Conservation (phyloP, 2,113 vertebrate genomes). For the Eretmochelys imbricata region DNA sequence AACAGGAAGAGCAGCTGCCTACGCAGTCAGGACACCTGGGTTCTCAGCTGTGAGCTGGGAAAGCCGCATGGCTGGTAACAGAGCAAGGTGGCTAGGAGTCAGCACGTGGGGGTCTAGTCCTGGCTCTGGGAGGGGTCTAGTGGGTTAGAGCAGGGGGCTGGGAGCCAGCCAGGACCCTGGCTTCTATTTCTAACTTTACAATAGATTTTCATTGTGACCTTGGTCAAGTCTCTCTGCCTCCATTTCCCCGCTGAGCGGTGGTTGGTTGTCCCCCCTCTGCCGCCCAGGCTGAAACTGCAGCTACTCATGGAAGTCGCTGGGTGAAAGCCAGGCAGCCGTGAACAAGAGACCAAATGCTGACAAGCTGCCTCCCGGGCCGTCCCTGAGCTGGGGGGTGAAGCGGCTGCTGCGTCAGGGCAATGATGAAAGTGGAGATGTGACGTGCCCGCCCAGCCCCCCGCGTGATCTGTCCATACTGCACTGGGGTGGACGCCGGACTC, state of each 20-base stretch:
- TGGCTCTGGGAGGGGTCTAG: background rate
- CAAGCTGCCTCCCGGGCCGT: too few species aligned
- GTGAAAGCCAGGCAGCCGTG: background rate
- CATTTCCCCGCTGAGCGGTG: background rate
- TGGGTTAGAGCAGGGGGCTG: background rate
- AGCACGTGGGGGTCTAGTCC: background rate
- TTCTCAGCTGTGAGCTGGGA: background rate
- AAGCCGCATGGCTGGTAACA: background rate
- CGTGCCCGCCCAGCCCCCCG: background rate
- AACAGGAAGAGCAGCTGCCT: background rate
- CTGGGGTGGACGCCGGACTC: background rate
- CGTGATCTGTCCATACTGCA: background rate
- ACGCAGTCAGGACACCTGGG: background rate
- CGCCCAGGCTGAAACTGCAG: background rate
- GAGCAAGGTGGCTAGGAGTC: background rate
- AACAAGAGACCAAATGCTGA: background rate
- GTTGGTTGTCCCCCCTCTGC: background rate
- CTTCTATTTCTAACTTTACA: background rate
- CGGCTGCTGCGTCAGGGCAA: background rate
- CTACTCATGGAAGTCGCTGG: background rate
- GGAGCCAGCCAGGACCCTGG: background rate
- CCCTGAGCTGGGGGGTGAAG: background rate
- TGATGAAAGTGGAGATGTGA: background rate
- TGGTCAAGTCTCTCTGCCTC: background rate
- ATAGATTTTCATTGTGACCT: too few species aligned